A percentile compares a stretch with the other conserved stretches of the same genome.
Evolutionary conservation across 2,888 invertebrate species (phyloP).

Genomic region (Callyntrura guangdongensis): DNA sequence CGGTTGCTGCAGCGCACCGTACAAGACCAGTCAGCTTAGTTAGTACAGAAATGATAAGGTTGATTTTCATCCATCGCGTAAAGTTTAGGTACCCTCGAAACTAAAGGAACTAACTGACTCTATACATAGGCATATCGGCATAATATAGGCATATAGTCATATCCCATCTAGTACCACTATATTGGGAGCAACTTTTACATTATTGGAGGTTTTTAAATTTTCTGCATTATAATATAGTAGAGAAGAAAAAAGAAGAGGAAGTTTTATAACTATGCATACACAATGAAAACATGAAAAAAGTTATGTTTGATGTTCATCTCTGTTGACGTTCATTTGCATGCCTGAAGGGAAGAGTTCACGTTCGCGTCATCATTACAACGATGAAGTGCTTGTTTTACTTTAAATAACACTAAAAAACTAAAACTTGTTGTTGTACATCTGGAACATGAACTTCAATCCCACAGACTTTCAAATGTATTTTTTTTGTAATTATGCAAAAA

Average conservation of each 20-base stretch:
- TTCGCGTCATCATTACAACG: not conserved
- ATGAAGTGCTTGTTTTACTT: not conserved
- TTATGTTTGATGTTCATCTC: not conserved
- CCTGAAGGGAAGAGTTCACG: not conserved
- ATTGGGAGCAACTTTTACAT: too few relatives aligned
- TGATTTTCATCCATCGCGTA: not conserved
- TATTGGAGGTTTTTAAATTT: not conserved
- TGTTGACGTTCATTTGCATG: not conserved
- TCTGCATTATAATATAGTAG: not conserved
- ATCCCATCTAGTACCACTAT: too few relatives aligned
- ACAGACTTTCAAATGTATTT: not conserved
- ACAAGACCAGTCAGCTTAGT: not conserved
- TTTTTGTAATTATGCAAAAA: not conserved
- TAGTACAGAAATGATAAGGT: not conserved
- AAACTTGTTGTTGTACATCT: not conserved
- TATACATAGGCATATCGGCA: too few relatives aligned
- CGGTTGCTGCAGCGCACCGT: not conserved
- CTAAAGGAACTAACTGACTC: too few relatives aligned
- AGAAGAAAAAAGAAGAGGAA: not conserved
- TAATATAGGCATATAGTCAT: too few relatives aligned
- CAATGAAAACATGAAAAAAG: not conserved
- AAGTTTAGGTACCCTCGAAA: not conserved
- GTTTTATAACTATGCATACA: constrained; percentile 37
- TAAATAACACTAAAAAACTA: not conserved
- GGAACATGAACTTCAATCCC: not conserved